Conservation (phyloP, 2,888 invertebrate species). For the Acanthoscelides obtectus region DNA sequence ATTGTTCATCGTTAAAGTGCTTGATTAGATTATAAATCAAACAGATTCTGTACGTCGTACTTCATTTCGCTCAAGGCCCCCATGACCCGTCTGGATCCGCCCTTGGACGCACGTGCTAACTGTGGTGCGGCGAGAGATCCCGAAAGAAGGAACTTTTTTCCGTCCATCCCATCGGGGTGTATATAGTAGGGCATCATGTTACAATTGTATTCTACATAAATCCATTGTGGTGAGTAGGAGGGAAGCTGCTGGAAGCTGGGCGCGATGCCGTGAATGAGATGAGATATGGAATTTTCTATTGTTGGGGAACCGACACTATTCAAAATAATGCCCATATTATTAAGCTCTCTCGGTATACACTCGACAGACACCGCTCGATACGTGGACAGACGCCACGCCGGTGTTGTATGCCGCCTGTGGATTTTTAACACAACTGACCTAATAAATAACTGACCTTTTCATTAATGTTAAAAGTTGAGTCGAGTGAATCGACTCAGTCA, state of each 20-base stretch:
- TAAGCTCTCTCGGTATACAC: background rate
- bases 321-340: conserved; percentile 20
- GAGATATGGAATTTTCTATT: conserved; percentile 26
- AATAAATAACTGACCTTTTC: background rate
- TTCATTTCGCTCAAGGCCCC: too few relatives aligned
- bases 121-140: conserved; percentile 13
- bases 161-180: conserved; percentile 19
- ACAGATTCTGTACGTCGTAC: too few relatives aligned
- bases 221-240: conserved; percentile 28
- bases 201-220: conserved; percentile 30
- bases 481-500: too few relatives aligned
- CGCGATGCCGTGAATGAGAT: conserved; percentile 25
- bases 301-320: conserved; percentile 14
- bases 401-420: background rate
- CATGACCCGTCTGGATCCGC: too few relatives aligned
- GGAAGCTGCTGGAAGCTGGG: conserved; percentile 19
- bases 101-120: conserved; percentile 23
- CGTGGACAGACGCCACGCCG: background rate
- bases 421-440: background rate
- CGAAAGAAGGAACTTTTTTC: conserved; percentile 13
- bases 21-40: too few relatives aligned
- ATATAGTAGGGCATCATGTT: conserved; percentile 32
- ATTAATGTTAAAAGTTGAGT: background rate
- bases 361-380: background rate
- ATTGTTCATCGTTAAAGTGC: too few relatives aligned